Evolutionary conservation across 2,113 vertebrate genomes (phyloP), one percentile per base, ranked within the genome.

Genomic region (Notothenia rossii): DNA sequence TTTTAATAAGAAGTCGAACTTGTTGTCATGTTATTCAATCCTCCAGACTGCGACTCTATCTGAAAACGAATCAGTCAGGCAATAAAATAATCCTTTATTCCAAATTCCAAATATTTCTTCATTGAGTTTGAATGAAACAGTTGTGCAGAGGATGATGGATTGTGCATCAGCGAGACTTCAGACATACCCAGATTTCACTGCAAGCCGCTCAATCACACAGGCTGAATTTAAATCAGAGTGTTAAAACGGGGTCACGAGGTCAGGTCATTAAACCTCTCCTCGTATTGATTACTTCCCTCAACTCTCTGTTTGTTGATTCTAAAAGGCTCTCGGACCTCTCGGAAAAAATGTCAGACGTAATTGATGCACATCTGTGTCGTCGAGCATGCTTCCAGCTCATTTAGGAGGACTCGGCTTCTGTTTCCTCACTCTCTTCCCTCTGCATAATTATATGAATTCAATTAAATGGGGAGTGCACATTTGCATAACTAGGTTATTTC

Each of bases 401-500:
- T 25, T 25, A 25, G 29, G 29, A 29, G 3, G 29, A 29, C 29
- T 29, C 3, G 3, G 29, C 29, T 3, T 81, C 79, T 72, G 56
- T 72, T 63, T 71, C 75, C 46, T 84, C 83, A 85, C 83, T 89
- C 87, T 91, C 69, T 75, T 86, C 89, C 68, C 76, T 84, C 79
- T 67, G 78, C 87, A 87, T 94, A 94, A 94, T 94, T 93, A 94
- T 89, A 79, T 86, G 78, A 89, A 87, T 86, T 81, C 50, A 91
- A 92, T 93, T 93, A 93, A 94, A 93, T 91, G 85, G 76, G 36
- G 54, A 81, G 77, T 78, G 79, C 58, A n/a, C 49, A 93, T 91
- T 93, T 90, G 89, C 87, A 91, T 91, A 92, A 88, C 82, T 89
- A 77, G 91, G 82, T 92, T 91, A 93, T 90, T 92, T 87, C 89